These are phyloP conservation scores for Ypsolopha scabrella DNA, from an alignment of 2,888 invertebrate species.

Conservation along the genomic window DNA sequence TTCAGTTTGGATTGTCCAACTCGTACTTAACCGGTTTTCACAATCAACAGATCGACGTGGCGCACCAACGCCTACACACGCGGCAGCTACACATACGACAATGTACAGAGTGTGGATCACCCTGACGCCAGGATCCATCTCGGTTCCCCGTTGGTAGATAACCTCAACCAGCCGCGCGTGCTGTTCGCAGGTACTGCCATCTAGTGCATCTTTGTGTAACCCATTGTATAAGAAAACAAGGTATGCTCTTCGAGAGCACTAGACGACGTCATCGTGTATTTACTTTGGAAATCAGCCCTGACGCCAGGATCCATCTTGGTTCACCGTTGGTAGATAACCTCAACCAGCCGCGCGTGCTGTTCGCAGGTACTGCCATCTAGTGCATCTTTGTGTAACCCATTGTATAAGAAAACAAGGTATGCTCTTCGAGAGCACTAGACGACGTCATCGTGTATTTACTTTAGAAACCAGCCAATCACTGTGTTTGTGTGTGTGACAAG, in stretches of 20 bases:
- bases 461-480: too few species aligned
- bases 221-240: too few species aligned
- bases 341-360: conserved; percentile 57
- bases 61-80: conserved; percentile 74
- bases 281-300: too few species aligned
- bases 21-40: too few species aligned
- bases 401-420: too few species aligned
- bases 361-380: not conserved
- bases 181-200: conserved; percentile 23
- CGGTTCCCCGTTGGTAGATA: conserved; percentile 65
- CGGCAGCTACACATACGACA: conserved; percentile 79
- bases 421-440: too few species aligned
- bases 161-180: conserved; percentile 47
- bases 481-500: too few species aligned
- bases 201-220: not conserved
- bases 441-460: too few species aligned
- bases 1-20: too few species aligned
- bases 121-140: conserved; percentile 65
- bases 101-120: conserved; percentile 54
- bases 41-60: conserved; percentile 75
- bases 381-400: too few species aligned
- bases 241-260: too few species aligned
- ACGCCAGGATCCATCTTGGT: conserved; percentile 64
- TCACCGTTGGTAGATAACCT: conserved; percentile 62
- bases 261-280: not conserved